Evolutionary conservation across 2,888 invertebrate genomes (phyloP).

Genomic region (Autographa pulchrina): DNA sequence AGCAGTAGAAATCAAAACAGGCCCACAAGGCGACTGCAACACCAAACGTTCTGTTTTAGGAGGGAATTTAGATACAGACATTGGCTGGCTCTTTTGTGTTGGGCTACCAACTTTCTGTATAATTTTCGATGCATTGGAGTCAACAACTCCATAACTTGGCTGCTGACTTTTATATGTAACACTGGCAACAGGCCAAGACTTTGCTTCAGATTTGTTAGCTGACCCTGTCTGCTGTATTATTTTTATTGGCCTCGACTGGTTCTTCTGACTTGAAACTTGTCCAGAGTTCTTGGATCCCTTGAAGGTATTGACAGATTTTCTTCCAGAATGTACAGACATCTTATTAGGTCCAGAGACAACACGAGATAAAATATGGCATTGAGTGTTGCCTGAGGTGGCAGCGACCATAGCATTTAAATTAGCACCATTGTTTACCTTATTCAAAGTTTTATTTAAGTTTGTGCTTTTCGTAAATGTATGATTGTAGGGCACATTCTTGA

Average conservation of each 20-base stretch:
- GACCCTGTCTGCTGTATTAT: conserved; percentile 87
- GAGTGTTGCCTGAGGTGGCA: conserved; percentile 80
- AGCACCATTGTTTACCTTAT: conserved; percentile 86
- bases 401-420: conserved; percentile 84
- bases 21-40: conserved; percentile 84
- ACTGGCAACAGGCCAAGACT: conserved; percentile 82
- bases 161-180: conserved; percentile 82
- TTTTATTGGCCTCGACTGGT: conserved; percentile 87
- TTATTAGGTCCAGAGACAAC: conserved; percentile 87
- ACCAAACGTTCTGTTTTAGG: conserved; percentile 82
- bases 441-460: conserved; percentile 81
- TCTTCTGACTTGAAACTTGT: conserved; percentile 78
- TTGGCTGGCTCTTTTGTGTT: conserved; percentile 76
- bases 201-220: conserved; percentile 80
- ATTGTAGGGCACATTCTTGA: conserved; percentile 84
- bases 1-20: conserved; percentile 83
- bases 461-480: conserved; percentile 83
- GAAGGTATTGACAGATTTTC: conserved; percentile 80
- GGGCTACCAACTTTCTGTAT: conserved; percentile 87
- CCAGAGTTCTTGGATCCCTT: conserved; percentile 80
- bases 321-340: conserved; percentile 85
- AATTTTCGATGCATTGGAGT: conserved; percentile 81
- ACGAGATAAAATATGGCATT: conserved; percentile 85
- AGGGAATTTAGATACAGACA: conserved; percentile 77
- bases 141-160: conserved; percentile 75